Percentiles rank a stretch among this genome's conserved stretches.
phyloP scores from a whole-genome alignment of 2,113 vertebrate species.

The Oreochromis spilurus region DNA sequence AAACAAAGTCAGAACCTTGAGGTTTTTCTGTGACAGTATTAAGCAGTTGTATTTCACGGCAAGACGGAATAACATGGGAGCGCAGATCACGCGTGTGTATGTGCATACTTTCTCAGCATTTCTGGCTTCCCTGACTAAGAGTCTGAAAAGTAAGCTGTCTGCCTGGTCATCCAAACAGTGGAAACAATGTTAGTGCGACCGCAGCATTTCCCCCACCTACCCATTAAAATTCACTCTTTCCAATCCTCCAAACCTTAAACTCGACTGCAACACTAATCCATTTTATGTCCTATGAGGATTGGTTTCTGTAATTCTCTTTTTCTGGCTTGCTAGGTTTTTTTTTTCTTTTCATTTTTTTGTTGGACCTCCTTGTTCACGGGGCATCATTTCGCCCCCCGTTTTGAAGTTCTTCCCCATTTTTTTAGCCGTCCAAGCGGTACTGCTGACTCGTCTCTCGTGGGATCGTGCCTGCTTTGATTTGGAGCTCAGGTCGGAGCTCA shows the following conservation, averaged over 20 bases:
- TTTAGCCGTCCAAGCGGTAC: constrained; percentile 20
- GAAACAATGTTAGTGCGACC: constrained; percentile 65
- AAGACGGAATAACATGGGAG: not conserved
- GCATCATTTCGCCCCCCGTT: not conserved
- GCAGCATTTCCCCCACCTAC: constrained; percentile 45
- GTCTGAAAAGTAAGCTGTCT: constrained; percentile 47
- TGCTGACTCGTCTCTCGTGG: constrained; percentile 70
- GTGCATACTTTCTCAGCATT: constrained; percentile 25
- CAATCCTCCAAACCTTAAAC: constrained; percentile 14
- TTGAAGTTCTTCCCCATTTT: not conserved
- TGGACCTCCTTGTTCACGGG: not conserved
- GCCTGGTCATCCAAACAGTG: constrained; percentile 67
- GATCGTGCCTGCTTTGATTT: constrained; percentile 68
- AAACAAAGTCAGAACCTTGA: not conserved
- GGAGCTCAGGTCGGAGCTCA: constrained; percentile 60
- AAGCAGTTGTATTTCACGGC: not conserved
- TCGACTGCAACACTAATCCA: constrained; percentile 10
- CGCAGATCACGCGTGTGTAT: not conserved
- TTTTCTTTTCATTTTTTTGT: not conserved
- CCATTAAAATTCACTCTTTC: constrained; percentile 52
- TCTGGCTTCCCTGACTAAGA: constrained; percentile 38
- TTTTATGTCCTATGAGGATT: not conserved
- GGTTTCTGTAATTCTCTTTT: not conserved
- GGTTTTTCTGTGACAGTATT: not conserved
- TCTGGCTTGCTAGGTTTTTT: not conserved